Conservation (phyloP, 2,113 vertebrate species). For the Amblyornis subalaris region DNA sequence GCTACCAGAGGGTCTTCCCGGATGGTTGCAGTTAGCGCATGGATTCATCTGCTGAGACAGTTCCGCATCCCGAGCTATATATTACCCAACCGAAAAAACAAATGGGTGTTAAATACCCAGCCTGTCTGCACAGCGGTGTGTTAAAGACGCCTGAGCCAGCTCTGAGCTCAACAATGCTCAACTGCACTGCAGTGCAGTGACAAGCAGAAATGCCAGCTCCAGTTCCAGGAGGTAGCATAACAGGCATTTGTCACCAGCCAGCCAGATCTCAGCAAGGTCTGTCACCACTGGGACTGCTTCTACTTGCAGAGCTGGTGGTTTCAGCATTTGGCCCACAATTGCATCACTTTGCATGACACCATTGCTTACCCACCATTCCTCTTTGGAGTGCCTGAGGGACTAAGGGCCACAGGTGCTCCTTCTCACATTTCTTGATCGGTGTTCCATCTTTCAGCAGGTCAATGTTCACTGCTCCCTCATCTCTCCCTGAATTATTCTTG, state of each 20-base stretch:
- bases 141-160: neutral
- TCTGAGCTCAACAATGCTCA: neutral
- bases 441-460: neutral
- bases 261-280: neutral
- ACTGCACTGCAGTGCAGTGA: neutral
- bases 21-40: neutral
- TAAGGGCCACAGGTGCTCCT: neutral
- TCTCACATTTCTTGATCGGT: neutral
- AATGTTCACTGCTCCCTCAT: neutral
- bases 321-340: neutral
- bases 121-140: neutral
- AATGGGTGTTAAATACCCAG: neutral
- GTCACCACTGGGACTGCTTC: neutral
- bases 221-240: neutral
- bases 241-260: accelerated
- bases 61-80: neutral
- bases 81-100: neutral
- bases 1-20: neutral
- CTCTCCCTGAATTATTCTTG: neutral
- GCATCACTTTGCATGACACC: neutral
- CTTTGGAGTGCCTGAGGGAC: neutral
- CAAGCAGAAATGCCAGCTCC: neutral
- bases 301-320: neutral
- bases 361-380: neutral
- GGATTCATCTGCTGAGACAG: neutral